Conservation (phyloP, 1,140 invertebrate genomes). For the Drosophila truncata region DNA sequence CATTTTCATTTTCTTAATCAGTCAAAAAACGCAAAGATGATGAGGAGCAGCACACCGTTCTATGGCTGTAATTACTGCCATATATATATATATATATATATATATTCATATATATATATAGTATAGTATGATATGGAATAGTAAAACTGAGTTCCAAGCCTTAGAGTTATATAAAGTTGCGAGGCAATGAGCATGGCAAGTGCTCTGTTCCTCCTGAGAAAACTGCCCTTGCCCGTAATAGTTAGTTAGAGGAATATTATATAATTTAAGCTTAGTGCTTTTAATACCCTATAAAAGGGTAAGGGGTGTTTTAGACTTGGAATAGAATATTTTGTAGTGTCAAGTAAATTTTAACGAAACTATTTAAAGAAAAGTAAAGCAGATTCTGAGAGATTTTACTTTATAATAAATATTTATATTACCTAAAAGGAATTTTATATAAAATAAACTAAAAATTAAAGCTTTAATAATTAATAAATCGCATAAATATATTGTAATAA, state of each 20-base stretch:
- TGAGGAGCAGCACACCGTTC: constrained; percentile 35
- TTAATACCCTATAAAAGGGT: background rate
- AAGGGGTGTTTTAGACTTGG: no score
- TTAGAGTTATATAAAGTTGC: constrained; percentile 49
- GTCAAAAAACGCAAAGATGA: constrained; percentile 55
- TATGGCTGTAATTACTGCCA: constrained; percentile 64
- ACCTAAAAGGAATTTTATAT: no score
- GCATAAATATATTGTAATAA: no score
- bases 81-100: constrained; percentile 9
- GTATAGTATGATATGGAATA: background rate
- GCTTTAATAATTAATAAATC: background rate
- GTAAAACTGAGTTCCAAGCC: constrained; percentile 24
- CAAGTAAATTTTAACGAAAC: background rate
- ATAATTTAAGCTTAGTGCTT: constrained; percentile 43
- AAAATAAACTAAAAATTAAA: no score
- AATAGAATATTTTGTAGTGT: background rate
- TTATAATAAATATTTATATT: no score
- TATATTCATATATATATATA: constrained; percentile 1
- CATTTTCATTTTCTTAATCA: constrained; percentile 76
- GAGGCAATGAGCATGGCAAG: constrained; percentile 69
- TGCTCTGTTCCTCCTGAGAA: constrained; percentile 34
- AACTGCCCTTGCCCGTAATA: constrained; percentile 9
- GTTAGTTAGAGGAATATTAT: constrained; percentile 44
- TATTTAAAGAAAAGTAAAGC: background rate
- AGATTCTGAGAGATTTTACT: background rate